phyloP scores from a whole-genome alignment of 1,140 invertebrate genomes.

The Cydia pomonella region DNA sequence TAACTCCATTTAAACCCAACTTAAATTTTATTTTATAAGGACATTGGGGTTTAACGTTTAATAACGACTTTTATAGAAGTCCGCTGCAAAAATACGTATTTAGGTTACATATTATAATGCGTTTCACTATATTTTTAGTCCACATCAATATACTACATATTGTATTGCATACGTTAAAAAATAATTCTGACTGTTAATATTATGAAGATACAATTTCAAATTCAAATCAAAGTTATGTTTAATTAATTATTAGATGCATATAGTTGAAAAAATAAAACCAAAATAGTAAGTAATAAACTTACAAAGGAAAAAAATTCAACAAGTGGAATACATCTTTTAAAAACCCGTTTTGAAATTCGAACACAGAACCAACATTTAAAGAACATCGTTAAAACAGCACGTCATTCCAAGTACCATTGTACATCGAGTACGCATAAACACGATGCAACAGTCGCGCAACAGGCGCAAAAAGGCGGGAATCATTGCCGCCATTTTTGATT shows the following conservation, averaged over 20 bases:
- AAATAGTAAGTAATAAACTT: background rate
- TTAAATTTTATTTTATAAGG: too few relatives aligned
- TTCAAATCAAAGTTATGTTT: too few relatives aligned
- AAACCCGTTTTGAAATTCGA: background rate
- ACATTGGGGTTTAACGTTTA: background rate
- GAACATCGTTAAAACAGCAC: background rate
- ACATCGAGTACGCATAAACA: background rate
- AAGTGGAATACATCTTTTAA: background rate
- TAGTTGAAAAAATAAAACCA: too few relatives aligned
- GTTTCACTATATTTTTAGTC: too few relatives aligned
- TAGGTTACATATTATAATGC: too few relatives aligned
- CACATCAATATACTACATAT: too few relatives aligned
- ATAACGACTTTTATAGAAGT: background rate
- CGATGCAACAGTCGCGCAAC: constrained; percentile 9
- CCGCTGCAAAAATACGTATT: too few relatives aligned
- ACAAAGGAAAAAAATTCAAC: background rate
- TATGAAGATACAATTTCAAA: too few relatives aligned
- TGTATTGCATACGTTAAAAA: too few relatives aligned
- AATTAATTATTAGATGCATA: too few relatives aligned
- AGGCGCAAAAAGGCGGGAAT: constrained; percentile 24
- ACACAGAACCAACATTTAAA: background rate
- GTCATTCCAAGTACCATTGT: constrained; percentile 9
- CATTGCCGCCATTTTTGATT: background rate
- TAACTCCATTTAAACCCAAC: too few relatives aligned
- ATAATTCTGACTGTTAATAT: too few relatives aligned